These are phyloP conservation scores for Triplophysa tibetana DNA, from an alignment of 2,113 vertebrate genomes.

Conservation along the genomic window DNA sequence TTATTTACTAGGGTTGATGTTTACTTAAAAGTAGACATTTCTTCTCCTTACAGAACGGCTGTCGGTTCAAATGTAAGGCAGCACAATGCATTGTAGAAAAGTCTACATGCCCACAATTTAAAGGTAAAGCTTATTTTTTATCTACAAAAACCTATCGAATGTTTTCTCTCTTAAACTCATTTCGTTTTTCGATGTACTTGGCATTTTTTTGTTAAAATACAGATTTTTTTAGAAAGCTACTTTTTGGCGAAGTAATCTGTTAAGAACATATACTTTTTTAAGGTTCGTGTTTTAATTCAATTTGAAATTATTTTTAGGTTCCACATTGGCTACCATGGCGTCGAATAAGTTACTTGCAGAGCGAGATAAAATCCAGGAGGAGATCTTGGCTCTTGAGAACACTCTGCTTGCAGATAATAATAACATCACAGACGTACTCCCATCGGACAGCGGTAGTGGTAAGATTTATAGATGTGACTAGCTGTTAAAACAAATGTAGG, in stretches of 20 bases:
- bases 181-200: too few relatives aligned
- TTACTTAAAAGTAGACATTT: background rate
- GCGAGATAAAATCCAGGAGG: conserved; percentile 71
- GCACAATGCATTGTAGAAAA: too few relatives aligned
- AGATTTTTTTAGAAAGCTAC: background rate
- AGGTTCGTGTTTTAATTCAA: background rate
- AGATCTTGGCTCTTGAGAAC: conserved; percentile 77
- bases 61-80: background rate
- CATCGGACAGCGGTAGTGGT: conserved; percentile 61
- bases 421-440: accelerated
- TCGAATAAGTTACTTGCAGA: conserved; percentile 62
- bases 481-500: too few relatives aligned
- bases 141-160: too few relatives aligned
- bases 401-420: conserved; percentile 62
- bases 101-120: too few relatives aligned
- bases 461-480: conserved; percentile 44
- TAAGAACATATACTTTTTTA: background rate
- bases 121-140: too few relatives aligned
- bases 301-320: background rate
- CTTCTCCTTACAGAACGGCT: background rate
- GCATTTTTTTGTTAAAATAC: too few relatives aligned
- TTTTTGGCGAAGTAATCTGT: background rate
- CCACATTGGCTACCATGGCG: conserved; percentile 33
- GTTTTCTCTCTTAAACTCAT: too few relatives aligned
- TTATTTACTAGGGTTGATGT: background rate